Evolutionary conservation across 2,113 vertebrate genomes (phyloP), one percentile per base, ranked within the genome.

Genomic region (Paradoxurus hermaphroditus): DNA sequence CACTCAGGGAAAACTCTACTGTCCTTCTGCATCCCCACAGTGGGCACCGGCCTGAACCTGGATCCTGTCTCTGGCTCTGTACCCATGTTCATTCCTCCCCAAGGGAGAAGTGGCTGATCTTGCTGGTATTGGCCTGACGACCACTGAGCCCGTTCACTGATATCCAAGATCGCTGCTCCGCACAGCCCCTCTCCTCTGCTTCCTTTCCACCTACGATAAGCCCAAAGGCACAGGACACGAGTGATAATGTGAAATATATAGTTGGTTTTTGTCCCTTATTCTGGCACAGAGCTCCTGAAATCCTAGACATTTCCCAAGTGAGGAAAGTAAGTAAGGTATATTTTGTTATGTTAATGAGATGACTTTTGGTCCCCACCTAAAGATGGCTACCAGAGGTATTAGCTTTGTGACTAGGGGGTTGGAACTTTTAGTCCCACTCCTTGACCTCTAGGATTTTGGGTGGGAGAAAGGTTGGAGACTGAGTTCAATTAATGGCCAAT

Each of bases 1-100:
- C 12, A 19, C 36, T 25, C 11, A 13, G 2, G 41, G 41, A 19
- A 51, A 63, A n/a, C 21, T 16, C 44, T 79, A 36, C 16, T 3
- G 16, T 19, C 27, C 16, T 41, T 56, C 44, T 0, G 1, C 0
- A 16, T 73, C 39, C 11, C 19, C 23, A 25, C 44, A 34, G 0
- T 7, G 7, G 23, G 15, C 21, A 4, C 3, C 9, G 46, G 6
- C 11, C 65, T 34, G 36, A 39, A 8, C 18, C 16, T 73, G 9
- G 1, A 7, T 31, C 19, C 4, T 2, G 6, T 34, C 46, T 86
- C 79, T 49, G 29, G 6, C 31, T 79, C 16, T n/a, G 41, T 3
- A 83, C 29, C 18, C 23, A 83, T 44, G 16, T 14, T 53, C 4
- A 14, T 49, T 68, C 10, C 4, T 77, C 27, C 9, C 34, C 16